Evolutionary conservation across 2,113 vertebrate genomes (phyloP).

Genomic region (Rhea americana): DNA sequence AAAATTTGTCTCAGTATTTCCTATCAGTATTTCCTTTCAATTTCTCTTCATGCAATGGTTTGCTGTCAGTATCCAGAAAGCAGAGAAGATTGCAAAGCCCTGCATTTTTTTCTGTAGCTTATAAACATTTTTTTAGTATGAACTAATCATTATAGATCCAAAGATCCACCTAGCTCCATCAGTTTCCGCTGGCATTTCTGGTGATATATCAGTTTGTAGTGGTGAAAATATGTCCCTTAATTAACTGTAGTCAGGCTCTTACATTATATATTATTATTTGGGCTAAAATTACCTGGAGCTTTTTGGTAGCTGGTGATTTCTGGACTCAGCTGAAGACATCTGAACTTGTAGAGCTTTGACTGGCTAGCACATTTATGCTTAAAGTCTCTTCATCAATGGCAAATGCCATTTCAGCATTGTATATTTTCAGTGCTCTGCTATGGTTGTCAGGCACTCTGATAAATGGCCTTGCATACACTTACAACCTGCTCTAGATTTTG

Average conservation of each 20-base stretch:
- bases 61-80: not conserved
- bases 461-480: not conserved
- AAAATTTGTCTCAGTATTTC: not conserved
- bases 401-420: not conserved
- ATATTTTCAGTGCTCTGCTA: not conserved
- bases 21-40: not conserved
- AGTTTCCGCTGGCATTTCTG: not conserved
- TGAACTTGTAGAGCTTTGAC: not conserved
- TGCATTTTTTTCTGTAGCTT: not conserved
- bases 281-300: not conserved
- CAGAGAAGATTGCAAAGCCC: not conserved
- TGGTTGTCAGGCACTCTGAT: not conserved
- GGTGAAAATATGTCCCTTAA: not conserved
- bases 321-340: not conserved
- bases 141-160: not conserved
- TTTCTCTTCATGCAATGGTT: not conserved
- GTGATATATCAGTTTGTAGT: not conserved
- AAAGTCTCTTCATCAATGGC: not conserved
- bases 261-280: not conserved
- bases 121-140: not conserved
- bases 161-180: not conserved
- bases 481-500: not conserved
- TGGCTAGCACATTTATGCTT: not conserved
- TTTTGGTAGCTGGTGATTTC: not conserved
- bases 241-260: not conserved